Conservation (phyloP, 1,140 invertebrate genomes). For the Thereuonema tuberculata region DNA sequence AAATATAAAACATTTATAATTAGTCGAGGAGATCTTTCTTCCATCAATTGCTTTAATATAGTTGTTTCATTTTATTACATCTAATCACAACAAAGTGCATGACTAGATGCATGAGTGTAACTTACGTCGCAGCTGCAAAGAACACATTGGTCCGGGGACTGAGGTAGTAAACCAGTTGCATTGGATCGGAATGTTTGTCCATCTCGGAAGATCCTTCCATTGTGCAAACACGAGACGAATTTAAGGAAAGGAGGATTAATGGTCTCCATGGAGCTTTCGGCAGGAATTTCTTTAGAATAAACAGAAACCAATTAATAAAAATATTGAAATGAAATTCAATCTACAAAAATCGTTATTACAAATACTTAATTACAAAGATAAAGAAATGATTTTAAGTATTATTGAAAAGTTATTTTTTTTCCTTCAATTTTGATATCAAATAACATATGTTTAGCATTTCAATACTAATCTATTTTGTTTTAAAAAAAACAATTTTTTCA, state of each 20-base stretch:
- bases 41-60: too few relatives aligned
- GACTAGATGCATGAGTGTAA: too few relatives aligned
- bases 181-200: slow-evolving; percentile 15
- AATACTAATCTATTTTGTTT: neutral
- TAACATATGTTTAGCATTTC: neutral
- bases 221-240: slow-evolving; percentile 12
- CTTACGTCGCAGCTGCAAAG: slow-evolving; percentile 17
- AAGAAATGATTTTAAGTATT: neutral
- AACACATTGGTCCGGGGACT: slow-evolving; percentile 16
- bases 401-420: neutral
- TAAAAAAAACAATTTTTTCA: neutral
- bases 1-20: too few relatives aligned
- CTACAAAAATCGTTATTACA: neutral
- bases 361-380: neutral
- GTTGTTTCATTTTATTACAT: too few relatives aligned
- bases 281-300: neutral
- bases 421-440: neutral
- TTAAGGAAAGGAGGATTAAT: neutral
- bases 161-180: slow-evolving; percentile 9
- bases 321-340: neutral
- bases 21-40: too few relatives aligned
- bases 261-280: neutral
- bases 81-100: too few relatives aligned
- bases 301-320: neutral
- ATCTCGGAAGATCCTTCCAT: slow-evolving; percentile 13